Evolutionary conservation across 1,140 invertebrate genomes (phyloP).

Genomic region (Plutomurus gul): DNA sequence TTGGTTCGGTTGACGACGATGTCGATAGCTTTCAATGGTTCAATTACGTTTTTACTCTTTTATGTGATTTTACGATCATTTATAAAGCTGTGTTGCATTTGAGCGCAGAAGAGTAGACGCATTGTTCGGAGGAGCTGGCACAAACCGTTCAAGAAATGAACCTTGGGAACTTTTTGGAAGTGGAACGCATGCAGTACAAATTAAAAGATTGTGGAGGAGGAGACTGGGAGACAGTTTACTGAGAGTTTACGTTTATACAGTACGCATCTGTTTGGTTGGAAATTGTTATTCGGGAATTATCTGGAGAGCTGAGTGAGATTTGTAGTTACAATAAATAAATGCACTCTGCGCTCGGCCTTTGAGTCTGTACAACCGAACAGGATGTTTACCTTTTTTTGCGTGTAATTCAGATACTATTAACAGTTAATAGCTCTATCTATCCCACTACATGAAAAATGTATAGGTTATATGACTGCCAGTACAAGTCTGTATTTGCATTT

Average conservation of each 20-base stretch:
- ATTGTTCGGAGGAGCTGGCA: not conserved
- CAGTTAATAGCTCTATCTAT: not conserved
- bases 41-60: not conserved
- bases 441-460: not conserved
- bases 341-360: not conserved
- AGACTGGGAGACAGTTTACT: too few species aligned
- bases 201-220: too few species aligned
- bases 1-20: not conserved
- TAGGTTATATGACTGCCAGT: not conserved
- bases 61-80: not conserved
- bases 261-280: not conserved
- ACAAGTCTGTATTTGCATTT: not conserved
- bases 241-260: not conserved
- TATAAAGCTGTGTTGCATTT: not conserved
- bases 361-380: constrained; percentile 1
- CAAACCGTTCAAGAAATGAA: not conserved
- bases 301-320: not conserved
- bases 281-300: not conserved
- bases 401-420: not conserved
- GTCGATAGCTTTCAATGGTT: constrained; percentile 17
- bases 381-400: constrained; percentile 17
- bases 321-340: not conserved
- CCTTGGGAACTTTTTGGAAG: not conserved
- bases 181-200: too few species aligned
- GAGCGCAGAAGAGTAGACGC: not conserved